These are phyloP conservation scores for Ataeniobius toweri DNA, from an alignment of 2,797 vertebrate species.

Conservation along the genomic window DNA sequence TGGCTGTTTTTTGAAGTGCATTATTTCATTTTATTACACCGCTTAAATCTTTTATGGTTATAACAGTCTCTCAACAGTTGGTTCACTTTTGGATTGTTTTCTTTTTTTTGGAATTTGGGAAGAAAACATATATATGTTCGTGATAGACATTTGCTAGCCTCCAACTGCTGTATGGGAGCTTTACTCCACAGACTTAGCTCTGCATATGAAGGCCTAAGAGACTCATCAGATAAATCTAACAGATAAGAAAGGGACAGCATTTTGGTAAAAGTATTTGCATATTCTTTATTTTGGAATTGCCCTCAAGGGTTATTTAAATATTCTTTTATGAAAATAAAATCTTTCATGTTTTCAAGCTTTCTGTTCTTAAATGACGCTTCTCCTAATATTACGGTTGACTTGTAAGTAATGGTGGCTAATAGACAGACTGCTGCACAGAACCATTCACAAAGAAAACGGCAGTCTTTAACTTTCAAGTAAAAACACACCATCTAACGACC, in stretches of 20 bases:
- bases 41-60: background rate
- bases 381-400: conserved; percentile 36
- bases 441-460: conserved; percentile 36
- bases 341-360: conserved; percentile 11
- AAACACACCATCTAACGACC: conserved; percentile 68
- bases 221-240: background rate
- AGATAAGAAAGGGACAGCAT: background rate
- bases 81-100: background rate
- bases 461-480: conserved; percentile 70
- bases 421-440: conserved; percentile 30
- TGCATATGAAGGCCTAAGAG: background rate
- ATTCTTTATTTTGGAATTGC: background rate
- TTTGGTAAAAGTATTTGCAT: background rate
- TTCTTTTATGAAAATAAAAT: background rate
- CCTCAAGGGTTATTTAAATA: background rate
- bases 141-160: background rate
- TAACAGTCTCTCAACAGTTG: background rate
- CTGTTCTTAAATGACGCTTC: conserved; percentile 27
- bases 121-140: background rate
- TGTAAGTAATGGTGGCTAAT: conserved; percentile 29
- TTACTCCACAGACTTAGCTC: background rate
- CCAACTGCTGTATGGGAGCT: background rate
- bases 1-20: too few species aligned
- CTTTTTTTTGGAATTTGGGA: background rate
- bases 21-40: background rate